Conservation (phyloP, 30 jellyfish, hydroid and myxozoan genomes). For the Turritopsis rubra region DNA sequence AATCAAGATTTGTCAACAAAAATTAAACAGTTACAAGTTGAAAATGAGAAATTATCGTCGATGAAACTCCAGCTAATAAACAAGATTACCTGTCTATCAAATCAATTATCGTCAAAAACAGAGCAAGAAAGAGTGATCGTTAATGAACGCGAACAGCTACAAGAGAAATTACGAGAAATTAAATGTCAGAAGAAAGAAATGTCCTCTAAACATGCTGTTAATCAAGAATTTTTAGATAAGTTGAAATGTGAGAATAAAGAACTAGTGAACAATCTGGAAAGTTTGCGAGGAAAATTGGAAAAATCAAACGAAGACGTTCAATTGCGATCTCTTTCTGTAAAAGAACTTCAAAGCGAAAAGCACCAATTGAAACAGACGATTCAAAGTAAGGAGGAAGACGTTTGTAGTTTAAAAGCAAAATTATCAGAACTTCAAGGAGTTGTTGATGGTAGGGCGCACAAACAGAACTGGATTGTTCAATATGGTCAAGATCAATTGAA, state of each 20-base stretch:
- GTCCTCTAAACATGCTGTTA: not conserved
- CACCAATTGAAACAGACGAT: not conserved
- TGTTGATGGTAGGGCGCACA: not conserved
- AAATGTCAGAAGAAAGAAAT: not conserved
- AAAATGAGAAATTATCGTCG: not conserved
- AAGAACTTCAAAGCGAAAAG: not conserved
- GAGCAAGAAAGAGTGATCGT: not conserved
- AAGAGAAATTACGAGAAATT: not conserved
- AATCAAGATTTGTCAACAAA: not conserved
- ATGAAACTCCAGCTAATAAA: not conserved
- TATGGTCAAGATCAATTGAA: not conserved
- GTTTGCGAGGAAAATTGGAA: not conserved
- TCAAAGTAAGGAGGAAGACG: not conserved
- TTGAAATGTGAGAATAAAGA: not conserved
- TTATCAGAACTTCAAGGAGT: conserved; percentile 15
- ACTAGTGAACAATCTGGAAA: not conserved
- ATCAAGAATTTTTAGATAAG: not conserved
- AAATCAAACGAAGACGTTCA: not conserved
- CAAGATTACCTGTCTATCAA: not conserved
- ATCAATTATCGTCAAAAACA: not conserved
- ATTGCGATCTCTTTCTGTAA: not conserved
- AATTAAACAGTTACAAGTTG: not conserved
- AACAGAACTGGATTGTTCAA: not conserved
- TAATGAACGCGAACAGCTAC: not conserved
- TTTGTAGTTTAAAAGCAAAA: not conserved